Conservation (phyloP, 2,888 invertebrate genomes). For the Diplolepis rosae region DNA sequence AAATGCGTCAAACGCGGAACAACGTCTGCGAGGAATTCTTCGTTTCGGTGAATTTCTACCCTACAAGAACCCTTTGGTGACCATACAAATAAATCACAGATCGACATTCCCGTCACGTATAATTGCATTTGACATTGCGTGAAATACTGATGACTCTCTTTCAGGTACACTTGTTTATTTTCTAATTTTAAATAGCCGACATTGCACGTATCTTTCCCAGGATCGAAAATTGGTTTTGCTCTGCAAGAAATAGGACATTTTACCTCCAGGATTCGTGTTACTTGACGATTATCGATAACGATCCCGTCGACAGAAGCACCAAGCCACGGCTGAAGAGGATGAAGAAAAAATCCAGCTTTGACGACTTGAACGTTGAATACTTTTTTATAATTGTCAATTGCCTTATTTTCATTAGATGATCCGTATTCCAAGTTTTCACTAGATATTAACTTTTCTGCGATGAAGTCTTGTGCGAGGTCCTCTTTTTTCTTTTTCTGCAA, state of each 20-base stretch:
- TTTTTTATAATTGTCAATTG: too few species aligned
- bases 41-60: slow-evolving; percentile 36
- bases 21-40: slow-evolving; percentile 34
- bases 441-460: too few species aligned
- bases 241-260: slow-evolving; percentile 43
- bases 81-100: slow-evolving; percentile 45
- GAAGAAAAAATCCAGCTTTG: too few species aligned
- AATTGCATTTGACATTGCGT: slow-evolving; percentile 42
- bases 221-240: slow-evolving; percentile 36
- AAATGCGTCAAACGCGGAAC: slow-evolving; percentile 35
- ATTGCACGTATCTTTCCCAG: slow-evolving; percentile 27
- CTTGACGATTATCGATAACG: too few species aligned
- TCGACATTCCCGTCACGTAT: slow-evolving; percentile 39
- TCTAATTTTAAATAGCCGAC: slow-evolving; percentile 36
- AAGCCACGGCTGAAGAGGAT: too few species aligned
- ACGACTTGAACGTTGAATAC: too few species aligned
- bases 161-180: slow-evolving; percentile 25
- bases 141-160: slow-evolving; percentile 37
- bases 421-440: too few species aligned
- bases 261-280: too few species aligned
- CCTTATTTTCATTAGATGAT: too few species aligned
- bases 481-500: too few species aligned
- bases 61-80: slow-evolving; percentile 39
- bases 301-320: too few species aligned
- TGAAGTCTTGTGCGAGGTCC: too few species aligned